Evolutionary conservation across 2,888 invertebrate species (phyloP), one percentile per base, ranked within the genome.

Genomic region (Agonum fuliginosum): DNA sequence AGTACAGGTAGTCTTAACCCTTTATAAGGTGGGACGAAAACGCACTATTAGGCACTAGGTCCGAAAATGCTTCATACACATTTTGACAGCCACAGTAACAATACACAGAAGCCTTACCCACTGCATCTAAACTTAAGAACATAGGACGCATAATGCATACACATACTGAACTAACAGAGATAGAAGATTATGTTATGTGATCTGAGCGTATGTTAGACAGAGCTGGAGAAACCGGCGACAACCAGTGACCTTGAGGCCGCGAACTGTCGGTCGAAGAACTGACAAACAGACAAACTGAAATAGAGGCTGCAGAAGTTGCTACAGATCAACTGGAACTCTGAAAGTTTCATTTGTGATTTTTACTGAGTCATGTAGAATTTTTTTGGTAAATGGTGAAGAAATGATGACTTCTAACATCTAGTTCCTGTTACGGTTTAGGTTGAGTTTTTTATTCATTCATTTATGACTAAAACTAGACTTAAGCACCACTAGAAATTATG

Each of bases 41-140:
- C n/a, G n/a, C n/a, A n/a, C n/a, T n/a, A n/a, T n/a, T n/a, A n/a
- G n/a, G n/a, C n/a, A n/a, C n/a, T n/a, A n/a, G n/a, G n/a, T n/a
- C n/a, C n/a, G n/a, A n/a, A n/a, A n/a, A n/a, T n/a, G n/a, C n/a
- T n/a, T n/a, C n/a, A n/a, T n/a, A n/a, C n/a, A n/a, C n/a, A n/a
- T n/a, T n/a, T n/a, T n/a, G n/a, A n/a, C n/a, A n/a, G n/a, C n/a
- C n/a, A n/a, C n/a, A n/a, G n/a, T n/a, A n/a, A n/a, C n/a, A n/a
- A n/a, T n/a, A n/a, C n/a, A n/a, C n/a, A 48, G 20, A 54, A 54
- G 54, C 54, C 54, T 54, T 54, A 27, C 54, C 27, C 54, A 54
- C 54, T 14, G 54, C 54, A 54, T 54, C 14, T 12, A 8, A 14
- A 54, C 27, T 54, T 54, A 54, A 54, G 54, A 54, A 54, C 27